phyloP scores from a whole-genome alignment of 2,113 vertebrate species.

The Carollia perspicillata region DNA sequence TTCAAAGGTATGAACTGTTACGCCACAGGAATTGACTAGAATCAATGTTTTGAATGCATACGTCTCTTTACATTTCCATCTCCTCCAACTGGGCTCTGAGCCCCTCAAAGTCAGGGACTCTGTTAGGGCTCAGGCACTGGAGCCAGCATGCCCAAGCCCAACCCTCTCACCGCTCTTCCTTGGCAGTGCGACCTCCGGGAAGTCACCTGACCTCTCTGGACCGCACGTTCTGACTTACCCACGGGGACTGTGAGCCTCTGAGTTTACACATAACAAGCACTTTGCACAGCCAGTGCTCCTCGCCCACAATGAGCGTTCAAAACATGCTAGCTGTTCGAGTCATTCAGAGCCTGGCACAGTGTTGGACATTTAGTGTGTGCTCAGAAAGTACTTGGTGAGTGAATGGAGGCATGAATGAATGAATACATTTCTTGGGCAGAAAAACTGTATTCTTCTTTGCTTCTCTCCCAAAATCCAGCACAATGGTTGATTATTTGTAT shows the following conservation, averaged over 20 bases:
- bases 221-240: not conserved
- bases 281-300: not conserved
- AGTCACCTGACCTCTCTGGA: not conserved
- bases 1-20: not conserved
- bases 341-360: not conserved
- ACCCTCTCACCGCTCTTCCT: not conserved
- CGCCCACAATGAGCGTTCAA: not conserved
- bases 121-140: not conserved
- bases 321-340: not conserved
- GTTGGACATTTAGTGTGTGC: not conserved
- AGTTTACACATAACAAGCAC: not conserved
- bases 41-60: not conserved
- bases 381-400: not conserved
- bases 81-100: too few relatives aligned
- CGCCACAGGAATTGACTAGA: not conserved
- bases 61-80: not conserved
- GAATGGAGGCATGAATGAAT: not conserved
- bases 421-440: not conserved
- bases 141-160: not conserved
- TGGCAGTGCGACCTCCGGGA: not conserved
- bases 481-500: not conserved
- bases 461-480: not conserved
- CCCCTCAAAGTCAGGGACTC: not conserved
- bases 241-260: not conserved
- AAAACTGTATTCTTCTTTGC: not conserved